Base-by-base conservation (phyloP, 2,113 vertebrate genomes). In the Aviceda subcristata region DNA sequence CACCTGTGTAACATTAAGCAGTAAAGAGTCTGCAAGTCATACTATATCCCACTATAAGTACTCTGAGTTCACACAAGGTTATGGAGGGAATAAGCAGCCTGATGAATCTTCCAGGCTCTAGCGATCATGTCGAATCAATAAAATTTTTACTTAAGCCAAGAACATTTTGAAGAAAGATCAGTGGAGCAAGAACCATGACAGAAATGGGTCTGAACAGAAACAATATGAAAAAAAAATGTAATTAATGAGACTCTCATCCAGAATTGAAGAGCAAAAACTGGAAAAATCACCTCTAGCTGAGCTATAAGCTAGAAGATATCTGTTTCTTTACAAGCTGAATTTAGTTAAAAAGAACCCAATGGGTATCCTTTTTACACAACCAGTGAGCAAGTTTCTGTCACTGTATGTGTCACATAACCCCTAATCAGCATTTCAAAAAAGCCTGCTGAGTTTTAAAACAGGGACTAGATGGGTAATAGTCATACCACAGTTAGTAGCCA, bases 91-190 rank as follows among this genome's bases (percentile, higher is more conserved):
- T 53, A 84, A 84, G 48, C 36, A 92, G 73, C 39, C 48, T 60
- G 51, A 81, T 92, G n/a, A 78, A 95, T 77, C 74, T 79, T 91
- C 82, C 92, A 91, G 87, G 84, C n/a, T 90, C 91, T 56, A 82
- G 71, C 1, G 3, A 45, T 60, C 81, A 64, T 9, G 71, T 63
- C 38, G n/a, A 88, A 68, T 48, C 0, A 0, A 56, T 39, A 85
- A 68, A 62, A 48, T 16, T 79, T 92, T 94, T 88, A 78, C 63
- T 73, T 75, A 86, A 69, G 55, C 51, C 38, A 69, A 71, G 51
- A 79, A 86, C 17, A 69, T 32, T 92, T 50, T 48, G 48, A 76
- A 85, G 34, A 91, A 78, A 75, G 34, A 86, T 79, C 69, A 91
- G n/a, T 36, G 26, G 38, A 94, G 53, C 53, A 92, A 85, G 23